phyloP scores from a whole-genome alignment of 2,113 vertebrate genomes.

The Orientallactaga bullata region DNA sequence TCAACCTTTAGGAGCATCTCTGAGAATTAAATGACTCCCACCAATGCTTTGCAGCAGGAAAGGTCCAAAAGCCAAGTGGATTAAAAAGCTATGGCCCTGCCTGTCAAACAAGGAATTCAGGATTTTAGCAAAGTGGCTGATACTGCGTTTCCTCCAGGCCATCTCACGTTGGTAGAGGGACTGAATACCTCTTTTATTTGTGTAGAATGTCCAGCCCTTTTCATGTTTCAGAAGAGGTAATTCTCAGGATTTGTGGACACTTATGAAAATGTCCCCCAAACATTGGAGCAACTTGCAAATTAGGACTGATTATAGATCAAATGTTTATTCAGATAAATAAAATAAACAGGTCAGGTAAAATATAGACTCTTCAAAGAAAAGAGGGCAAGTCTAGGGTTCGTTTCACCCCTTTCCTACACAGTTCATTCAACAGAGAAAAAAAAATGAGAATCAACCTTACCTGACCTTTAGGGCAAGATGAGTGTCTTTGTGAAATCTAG shows the following conservation, averaged over 20 bases:
- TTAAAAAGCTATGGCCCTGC: not conserved
- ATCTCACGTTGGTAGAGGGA: not conserved
- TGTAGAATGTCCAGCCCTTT: not conserved
- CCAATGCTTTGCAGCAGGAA: not conserved
- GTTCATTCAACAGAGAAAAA: not conserved
- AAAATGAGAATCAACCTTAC: not conserved
- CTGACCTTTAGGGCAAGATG: not conserved
- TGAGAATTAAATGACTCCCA: not conserved
- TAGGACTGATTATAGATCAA: not conserved
- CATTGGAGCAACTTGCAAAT: not conserved
- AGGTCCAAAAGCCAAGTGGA: not conserved
- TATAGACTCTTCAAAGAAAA: not conserved
- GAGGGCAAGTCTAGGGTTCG: not conserved
- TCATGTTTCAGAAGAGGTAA: not conserved
- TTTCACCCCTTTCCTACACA: not conserved
- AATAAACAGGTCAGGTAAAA: not conserved
- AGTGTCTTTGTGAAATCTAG: not conserved
- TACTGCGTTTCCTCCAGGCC: not conserved
- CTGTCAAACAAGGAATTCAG: not conserved
- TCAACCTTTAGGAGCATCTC: not conserved
- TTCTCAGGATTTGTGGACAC: not conserved
- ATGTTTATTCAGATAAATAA: constrained; percentile 20
- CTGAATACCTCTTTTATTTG: not conserved
- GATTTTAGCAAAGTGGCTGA: not conserved
- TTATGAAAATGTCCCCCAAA: not conserved